These are phyloP conservation scores for Chrosomus eos DNA, from an alignment of 2,797 vertebrate species.

Conservation along the genomic window DNA sequence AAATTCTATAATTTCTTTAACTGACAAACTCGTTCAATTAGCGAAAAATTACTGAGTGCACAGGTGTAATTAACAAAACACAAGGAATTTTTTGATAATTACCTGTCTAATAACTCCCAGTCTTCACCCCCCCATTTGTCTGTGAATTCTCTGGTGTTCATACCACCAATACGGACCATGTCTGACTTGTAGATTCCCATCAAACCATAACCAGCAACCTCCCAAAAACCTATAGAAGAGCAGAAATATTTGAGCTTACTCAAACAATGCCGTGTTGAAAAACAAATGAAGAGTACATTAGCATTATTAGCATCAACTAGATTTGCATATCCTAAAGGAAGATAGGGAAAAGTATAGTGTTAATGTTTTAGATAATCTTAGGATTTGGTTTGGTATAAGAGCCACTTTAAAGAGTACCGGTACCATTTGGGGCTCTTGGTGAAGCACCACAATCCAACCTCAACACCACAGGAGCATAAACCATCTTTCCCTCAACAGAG, in stretches of 20 bases:
- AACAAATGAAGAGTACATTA: background rate
- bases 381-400: background rate
- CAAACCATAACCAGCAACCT: conserved; percentile 85
- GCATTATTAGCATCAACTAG: background rate
- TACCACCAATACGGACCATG: conserved; percentile 81
- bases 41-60: background rate
- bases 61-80: background rate
- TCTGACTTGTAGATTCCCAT: conserved; percentile 88
- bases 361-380: background rate
- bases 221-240: conserved; percentile 74
- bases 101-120: conserved; percentile 81
- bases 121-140: conserved; percentile 88
- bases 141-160: conserved; percentile 84
- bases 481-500: conserved; percentile 84
- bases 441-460: conserved; percentile 82
- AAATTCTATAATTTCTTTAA: background rate
- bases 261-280: background rate
- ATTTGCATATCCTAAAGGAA: background rate
- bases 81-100: background rate
- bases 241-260: background rate
- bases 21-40: background rate
- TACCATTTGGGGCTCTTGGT: conserved; percentile 45
- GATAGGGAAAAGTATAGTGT: background rate
- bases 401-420: background rate
- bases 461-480: conserved; percentile 84